Base-by-base conservation (phyloP, 2,888 invertebrate genomes). In the Drosophila anomelani region DNA sequence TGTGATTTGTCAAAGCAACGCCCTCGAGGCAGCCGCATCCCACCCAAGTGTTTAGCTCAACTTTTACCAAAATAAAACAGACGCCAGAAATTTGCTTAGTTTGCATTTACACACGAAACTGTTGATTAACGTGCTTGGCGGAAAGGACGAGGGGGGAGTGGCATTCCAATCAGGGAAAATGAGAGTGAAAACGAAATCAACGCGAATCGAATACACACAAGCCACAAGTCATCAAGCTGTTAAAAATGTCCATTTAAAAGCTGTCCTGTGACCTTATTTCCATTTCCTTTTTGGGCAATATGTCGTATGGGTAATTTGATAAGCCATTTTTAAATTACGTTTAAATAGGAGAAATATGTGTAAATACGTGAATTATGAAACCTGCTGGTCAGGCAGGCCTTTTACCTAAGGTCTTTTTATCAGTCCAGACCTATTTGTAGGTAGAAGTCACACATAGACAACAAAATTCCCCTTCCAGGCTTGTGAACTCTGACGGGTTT, bases 1-100 rank as follows among this genome's bases (percentile, higher is more conserved):
- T 23, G 76, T 87, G 85, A 85, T 85, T 85, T 85, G 84, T 85
- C 84, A 85, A 85, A 85, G 88, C 85, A 80, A 64, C 56, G 41
- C 26, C 56, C 73, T 75, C 55, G 51, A 72, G 60, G 63, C 71
- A 44, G 47, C 53, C 62, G 57, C 67, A 46, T 15, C 66, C 44
- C 53, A 54, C 43, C 68, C 68, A 49, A 68, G 49, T 62, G 64
- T 64, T 75, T 55, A 60, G 68, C 69, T 54, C 51, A 56, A 54
- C 58, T 55, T 66, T 74, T 43, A 51, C 46, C 59, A 82, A 75
- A 75, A 55, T 71, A 53, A 75, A 66, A 56, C 68, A 63, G 53
- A 62, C 61, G 66, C 57, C 74, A 44, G 41, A 76, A 57, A 69
- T 64, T 62, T 43, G 56, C 69, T 57, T 72, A 62, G 58, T 75